phyloP scores from a whole-genome alignment of 1,140 invertebrate species.

The Cotesia glomerata region DNA sequence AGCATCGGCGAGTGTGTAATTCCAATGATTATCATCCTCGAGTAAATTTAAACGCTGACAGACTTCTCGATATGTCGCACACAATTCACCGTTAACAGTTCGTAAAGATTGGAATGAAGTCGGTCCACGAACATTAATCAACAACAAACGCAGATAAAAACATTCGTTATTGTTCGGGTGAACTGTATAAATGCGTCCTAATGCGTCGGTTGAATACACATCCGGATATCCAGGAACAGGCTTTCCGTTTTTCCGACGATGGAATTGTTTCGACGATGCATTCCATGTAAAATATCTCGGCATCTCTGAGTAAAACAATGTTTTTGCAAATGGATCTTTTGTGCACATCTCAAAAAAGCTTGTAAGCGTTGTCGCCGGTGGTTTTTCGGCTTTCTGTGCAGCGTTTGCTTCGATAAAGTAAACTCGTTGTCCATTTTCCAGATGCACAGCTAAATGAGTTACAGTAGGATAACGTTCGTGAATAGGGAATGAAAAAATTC shows the following conservation, averaged over 20 bases:
- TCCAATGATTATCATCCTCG: conserved; percentile 56
- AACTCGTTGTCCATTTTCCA: conserved; percentile 54
- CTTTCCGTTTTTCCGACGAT: conserved; percentile 50
- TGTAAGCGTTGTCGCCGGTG: conserved; percentile 41
- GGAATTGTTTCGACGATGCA: conserved; percentile 46
- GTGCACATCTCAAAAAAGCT: conserved; percentile 41
- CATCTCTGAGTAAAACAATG: neutral
- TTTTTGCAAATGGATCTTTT: neutral
- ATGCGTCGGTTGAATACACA: conserved; percentile 47
- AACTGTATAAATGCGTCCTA: conserved; percentile 56
- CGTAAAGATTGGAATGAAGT: conserved; percentile 57
- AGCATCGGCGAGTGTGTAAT: conserved; percentile 52
- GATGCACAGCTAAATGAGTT: conserved; percentile 56
- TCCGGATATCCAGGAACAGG: conserved; percentile 43
- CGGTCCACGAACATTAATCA: conserved; percentile 59
- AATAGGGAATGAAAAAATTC: conserved; percentile 56
- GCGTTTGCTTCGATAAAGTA: conserved; percentile 43
- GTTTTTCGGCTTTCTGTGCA: neutral
- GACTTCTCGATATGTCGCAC: conserved; percentile 51
- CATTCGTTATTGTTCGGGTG: conserved; percentile 58
- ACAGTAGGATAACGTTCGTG: conserved; percentile 57
- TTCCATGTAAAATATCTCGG: neutral
- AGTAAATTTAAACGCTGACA: conserved; percentile 52
- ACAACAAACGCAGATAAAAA: conserved; percentile 59
- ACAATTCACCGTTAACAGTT: conserved; percentile 56